These are phyloP conservation scores for Hippoglossus stenolepis DNA, from an alignment of 2,113 vertebrate genomes.

Conservation along the genomic window DNA sequence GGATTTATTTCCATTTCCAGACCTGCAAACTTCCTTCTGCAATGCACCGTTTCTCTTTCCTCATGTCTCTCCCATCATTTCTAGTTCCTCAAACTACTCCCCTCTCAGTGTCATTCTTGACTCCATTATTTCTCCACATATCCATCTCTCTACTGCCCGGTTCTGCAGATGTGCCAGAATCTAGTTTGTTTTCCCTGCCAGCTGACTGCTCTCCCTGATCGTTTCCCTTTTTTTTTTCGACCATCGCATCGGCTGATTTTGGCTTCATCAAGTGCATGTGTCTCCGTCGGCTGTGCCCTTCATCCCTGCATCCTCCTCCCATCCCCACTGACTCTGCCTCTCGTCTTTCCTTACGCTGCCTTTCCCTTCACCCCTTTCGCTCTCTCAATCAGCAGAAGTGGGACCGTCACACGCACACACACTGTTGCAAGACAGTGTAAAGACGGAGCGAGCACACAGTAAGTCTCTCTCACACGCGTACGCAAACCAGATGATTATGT, in stretches of 20 bases:
- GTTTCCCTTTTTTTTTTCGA: neutral
- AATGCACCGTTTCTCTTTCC: neutral
- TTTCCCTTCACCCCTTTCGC: slow-evolving; percentile 9
- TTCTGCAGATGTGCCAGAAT: slow-evolving; percentile 28
- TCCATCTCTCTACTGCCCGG: slow-evolving; percentile 1
- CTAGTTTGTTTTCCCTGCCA: slow-evolving; percentile 22
- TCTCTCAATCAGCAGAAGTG: slow-evolving; percentile 33
- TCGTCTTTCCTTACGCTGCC: slow-evolving; percentile 19
- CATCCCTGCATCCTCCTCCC: slow-evolving; percentile 32
- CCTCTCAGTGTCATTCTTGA: neutral
- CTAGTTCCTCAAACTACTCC: neutral
- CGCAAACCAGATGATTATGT: slow-evolving; percentile 13
- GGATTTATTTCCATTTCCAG: slow-evolving; percentile 5
- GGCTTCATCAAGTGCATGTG: slow-evolving; percentile 36
- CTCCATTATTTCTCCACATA: slow-evolving; percentile 10
- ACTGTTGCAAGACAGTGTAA: slow-evolving; percentile 8
- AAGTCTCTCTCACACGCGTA: slow-evolving; percentile 24
- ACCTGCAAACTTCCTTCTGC: neutral
- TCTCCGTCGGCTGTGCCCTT: slow-evolving; percentile 27
- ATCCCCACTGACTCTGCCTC: slow-evolving; percentile 19
- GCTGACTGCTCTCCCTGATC: slow-evolving; percentile 2
- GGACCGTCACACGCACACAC: slow-evolving; percentile 15
- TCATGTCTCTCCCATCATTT: neutral
- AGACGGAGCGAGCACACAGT: slow-evolving; percentile 14
- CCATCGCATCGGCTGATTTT: slow-evolving; percentile 39